phyloP scores from a whole-genome alignment of 2,888 invertebrate species.

The Orthosia gracilis region DNA sequence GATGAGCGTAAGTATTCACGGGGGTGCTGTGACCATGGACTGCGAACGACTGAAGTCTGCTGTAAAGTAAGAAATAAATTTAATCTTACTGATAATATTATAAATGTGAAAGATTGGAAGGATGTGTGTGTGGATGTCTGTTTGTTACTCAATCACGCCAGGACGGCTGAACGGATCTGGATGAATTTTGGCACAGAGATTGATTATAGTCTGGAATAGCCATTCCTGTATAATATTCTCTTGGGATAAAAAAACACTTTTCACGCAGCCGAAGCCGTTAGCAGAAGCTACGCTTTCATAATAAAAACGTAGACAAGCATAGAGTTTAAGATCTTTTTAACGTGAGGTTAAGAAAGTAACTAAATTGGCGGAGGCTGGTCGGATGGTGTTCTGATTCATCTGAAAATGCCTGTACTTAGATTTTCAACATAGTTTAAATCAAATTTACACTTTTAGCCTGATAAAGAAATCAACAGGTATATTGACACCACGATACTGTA shows the following conservation, averaged over 20 bases:
- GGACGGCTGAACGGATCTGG: no score
- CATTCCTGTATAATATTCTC: no score
- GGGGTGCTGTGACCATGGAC: constrained; percentile 54
- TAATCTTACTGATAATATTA: background rate
- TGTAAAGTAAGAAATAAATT: background rate
- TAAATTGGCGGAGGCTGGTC: background rate
- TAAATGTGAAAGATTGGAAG: no score
- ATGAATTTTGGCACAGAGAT: no score
- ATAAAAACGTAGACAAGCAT: background rate
- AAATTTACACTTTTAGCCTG: background rate
- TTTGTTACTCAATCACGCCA: no score
- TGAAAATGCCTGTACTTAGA: background rate
- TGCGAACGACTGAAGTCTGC: background rate
- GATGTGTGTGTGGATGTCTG: no score
- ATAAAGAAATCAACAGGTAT: background rate
- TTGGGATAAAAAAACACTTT: no score
- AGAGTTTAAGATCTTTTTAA: background rate
- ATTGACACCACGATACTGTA: background rate
- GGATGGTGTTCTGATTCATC: background rate
- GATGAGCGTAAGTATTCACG: constrained; percentile 76
- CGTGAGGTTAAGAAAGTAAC: background rate
- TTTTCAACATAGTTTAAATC: background rate
- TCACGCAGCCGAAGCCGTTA: no score
- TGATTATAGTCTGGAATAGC: no score
- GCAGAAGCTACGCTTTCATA: background rate